These are phyloP conservation scores for Asobara japonica DNA, from an alignment of 1,140 invertebrate genomes.

Conservation along the genomic window DNA sequence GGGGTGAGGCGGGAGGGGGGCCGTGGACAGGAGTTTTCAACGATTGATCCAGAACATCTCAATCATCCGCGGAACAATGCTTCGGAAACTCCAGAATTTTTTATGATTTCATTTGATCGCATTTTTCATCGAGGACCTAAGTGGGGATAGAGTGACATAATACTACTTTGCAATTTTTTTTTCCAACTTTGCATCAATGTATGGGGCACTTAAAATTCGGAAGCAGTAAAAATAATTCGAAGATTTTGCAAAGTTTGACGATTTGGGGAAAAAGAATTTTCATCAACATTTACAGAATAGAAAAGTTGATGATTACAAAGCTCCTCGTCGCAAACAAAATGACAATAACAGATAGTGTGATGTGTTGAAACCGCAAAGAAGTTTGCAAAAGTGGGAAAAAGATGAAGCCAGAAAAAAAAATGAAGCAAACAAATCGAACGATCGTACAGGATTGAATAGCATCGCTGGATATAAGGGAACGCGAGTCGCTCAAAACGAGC, in stretches of 20 bases:
- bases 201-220: no score
- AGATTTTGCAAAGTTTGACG: no score
- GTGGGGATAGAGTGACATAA: not conserved
- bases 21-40: not conserved
- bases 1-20: no score
- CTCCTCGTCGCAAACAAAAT: no score
- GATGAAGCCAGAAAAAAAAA: constrained; percentile 13
- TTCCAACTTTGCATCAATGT: no score
- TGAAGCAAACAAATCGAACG: constrained; percentile 19
- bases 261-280: no score
- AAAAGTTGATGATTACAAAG: no score
- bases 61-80: constrained; percentile 8
- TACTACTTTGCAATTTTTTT: not conserved
- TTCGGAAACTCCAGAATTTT: not conserved
- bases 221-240: no score
- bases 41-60: constrained; percentile 15
- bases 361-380: no score
- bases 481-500: not conserved
- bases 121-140: not conserved
- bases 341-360: no score
- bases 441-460: constrained; percentile 26
- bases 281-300: no score
- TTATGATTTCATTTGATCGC: not conserved
- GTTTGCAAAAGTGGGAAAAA: no score
- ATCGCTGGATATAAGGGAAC: not conserved